Evolutionary conservation across 2,113 vertebrate genomes (phyloP).

Genomic region (Verasper variegatus): DNA sequence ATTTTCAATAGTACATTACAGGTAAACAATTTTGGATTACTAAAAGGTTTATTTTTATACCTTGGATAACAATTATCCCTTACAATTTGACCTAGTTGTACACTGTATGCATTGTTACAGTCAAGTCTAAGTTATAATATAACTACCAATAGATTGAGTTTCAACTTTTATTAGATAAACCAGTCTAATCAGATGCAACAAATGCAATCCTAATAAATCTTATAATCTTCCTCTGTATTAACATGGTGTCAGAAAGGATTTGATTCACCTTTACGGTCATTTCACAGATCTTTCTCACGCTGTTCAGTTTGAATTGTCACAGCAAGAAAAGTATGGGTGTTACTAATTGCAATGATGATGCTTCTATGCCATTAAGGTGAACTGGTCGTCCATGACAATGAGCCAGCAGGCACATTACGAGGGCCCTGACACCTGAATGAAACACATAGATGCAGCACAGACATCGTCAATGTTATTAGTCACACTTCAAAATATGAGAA

Average conservation of each 20-base stretch:
- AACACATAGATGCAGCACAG: not conserved
- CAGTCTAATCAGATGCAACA: not conserved
- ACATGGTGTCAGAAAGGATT: not conserved
- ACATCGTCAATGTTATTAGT: conserved; percentile 16
- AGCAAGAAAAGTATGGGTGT: not conserved
- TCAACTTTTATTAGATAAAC: not conserved
- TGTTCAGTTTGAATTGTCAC: not conserved
- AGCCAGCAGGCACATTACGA: conserved; percentile 7
- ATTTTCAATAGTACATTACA: too few species aligned
- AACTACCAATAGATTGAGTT: not conserved
- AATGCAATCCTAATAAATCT: not conserved
- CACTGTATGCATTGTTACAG: not conserved
- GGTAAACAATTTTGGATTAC: not conserved
- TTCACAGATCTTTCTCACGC: not conserved
- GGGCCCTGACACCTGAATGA: not conserved
- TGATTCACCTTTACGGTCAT: not conserved
- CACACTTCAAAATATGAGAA: not conserved
- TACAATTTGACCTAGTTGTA: not conserved
- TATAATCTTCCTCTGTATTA: not conserved
- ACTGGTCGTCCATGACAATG: not conserved
- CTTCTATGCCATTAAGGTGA: conserved; percentile 5
- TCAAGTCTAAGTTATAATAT: not conserved
- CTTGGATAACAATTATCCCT: not conserved
- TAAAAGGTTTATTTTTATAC: not conserved
- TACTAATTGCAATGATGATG: not conserved